Evolutionary conservation across 2,888 invertebrate species (phyloP), one percentile per base, ranked within the genome.

Genomic region (Chloromyia formosa): DNA sequence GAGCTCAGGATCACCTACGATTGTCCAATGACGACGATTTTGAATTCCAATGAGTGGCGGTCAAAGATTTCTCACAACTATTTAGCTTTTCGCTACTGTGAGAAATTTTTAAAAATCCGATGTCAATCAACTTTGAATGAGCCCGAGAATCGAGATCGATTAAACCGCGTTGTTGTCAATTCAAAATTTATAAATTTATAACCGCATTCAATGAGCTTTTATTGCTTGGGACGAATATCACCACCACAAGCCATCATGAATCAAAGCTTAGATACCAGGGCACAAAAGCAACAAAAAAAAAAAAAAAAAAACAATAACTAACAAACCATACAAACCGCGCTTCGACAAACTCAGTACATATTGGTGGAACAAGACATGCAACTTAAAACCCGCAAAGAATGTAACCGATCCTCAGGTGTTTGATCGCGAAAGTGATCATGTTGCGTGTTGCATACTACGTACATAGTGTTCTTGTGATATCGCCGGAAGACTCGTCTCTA

Each of bases 341-440:
- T 35, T 35, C 27, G 27, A 35, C 27, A 35, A n/a, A n/a, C n/a
- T n/a, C n/a, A n/a, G n/a, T 35, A 35, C 27, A 35, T 35, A 35
- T 35, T 35, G 27, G 27, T 35, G 27, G 27, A 35, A 35, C 27
- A 35, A 35, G 3, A 35, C 49, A n/a, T 49, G 49, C 49, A 49
- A n/a, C 49, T n/a, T n/a, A 49, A 49, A 49, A 49, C 49, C 49
- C 49, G 16, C 49, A 49, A 49, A 49, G 49, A 49, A 49, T n/a
- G 49, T 49, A 49, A 49, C 49, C 49, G 49, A 49, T 49, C 49
- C 49, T 49, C 49, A 49, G 49, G 49, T 12, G 49, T 49, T 49
- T 49, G 49, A 49, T 49, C 49, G 49, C 49, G 49, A 49, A 49
- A 49, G 49, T 49, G 49, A 49, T 49, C 49, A 49, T 12, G 12